phyloP scores from a whole-genome alignment of 2,113 vertebrate genomes.

The Lepidothrix coronata region DNA sequence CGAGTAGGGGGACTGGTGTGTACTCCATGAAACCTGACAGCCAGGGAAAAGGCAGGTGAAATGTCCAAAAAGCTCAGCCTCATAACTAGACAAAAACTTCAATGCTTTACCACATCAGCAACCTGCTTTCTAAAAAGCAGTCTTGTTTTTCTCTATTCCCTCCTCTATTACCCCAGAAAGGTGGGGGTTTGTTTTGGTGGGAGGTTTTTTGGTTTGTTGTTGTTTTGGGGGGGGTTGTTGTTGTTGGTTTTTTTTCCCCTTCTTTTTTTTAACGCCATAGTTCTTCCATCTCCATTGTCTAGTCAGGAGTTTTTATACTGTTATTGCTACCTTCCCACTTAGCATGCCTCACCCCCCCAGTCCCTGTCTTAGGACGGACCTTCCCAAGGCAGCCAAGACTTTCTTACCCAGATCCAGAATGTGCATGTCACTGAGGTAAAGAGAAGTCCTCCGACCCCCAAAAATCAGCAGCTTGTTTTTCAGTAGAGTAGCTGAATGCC shows the following conservation, averaged over 20 bases:
- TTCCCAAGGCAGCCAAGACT: neutral
- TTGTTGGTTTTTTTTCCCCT: too few relatives aligned
- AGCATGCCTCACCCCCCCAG: neutral
- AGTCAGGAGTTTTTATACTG: neutral
- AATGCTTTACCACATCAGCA: neutral
- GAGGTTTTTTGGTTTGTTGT: neutral
- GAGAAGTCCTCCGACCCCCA: conserved; percentile 77
- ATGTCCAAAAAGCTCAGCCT: neutral
- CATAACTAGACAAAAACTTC: neutral
- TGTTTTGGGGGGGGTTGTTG: neutral
- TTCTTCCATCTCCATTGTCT: neutral
- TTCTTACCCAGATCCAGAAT: conserved; percentile 85
- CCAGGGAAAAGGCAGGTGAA: neutral
- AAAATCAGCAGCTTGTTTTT: conserved; percentile 85
- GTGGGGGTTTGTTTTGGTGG: neutral
- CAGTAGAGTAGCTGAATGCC: conserved; percentile 83
- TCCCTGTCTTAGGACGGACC: neutral
- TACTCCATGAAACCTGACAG: conserved; percentile 88
- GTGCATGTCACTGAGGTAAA: conserved; percentile 85
- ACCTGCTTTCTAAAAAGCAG: neutral
- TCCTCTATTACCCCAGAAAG: neutral
- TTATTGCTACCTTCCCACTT: neutral
- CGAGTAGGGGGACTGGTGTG: conserved; percentile 67
- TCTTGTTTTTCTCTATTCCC: neutral
- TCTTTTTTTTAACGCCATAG: neutral